Conservation (phyloP, 2,888 invertebrate species). For the Cephalotes varians region DNA sequence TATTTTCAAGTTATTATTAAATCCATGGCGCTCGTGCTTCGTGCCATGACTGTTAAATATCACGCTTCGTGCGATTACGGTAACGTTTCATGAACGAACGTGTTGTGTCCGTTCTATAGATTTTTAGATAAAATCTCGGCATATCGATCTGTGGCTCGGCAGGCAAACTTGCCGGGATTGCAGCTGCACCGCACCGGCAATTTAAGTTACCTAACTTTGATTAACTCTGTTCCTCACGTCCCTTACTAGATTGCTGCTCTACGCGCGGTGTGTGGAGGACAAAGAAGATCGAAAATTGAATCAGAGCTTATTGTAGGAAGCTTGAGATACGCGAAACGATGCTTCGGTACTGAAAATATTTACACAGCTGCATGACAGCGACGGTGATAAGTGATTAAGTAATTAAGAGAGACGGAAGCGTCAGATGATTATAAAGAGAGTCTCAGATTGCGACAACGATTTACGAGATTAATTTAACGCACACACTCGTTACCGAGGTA, state of each 20-base stretch:
- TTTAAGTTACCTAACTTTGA: conserved; percentile 41
- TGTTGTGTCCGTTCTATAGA: background rate
- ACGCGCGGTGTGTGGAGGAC: background rate
- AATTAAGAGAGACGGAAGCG: conserved; percentile 33
- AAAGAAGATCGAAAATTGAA: conserved; percentile 21
- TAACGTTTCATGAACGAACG: background rate
- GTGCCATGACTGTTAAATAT: background rate
- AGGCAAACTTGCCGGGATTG: background rate
- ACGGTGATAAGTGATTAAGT: conserved; percentile 3
- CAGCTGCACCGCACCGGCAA: conserved; percentile 12
- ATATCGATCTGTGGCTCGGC: conserved; percentile 10
- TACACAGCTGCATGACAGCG: background rate
- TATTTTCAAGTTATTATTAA: background rate
- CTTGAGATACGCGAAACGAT: background rate
- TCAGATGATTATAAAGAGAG: background rate
- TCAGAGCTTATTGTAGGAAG: background rate
- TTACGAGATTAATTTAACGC: conserved; percentile 33
- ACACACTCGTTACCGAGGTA: background rate
- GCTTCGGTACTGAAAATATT: conserved; percentile 17
- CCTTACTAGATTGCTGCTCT: conserved; percentile 6
- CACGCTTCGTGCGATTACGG: background rate
- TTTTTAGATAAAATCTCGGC: conserved; percentile 25
- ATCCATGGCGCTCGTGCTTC: background rate
- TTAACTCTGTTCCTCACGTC: conserved; percentile 8
- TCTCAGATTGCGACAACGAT: conserved; percentile 8